These are phyloP conservation scores for Adelognathus sp. DNA, from an alignment of 2,888 invertebrate genomes.

Conservation along the genomic window DNA sequence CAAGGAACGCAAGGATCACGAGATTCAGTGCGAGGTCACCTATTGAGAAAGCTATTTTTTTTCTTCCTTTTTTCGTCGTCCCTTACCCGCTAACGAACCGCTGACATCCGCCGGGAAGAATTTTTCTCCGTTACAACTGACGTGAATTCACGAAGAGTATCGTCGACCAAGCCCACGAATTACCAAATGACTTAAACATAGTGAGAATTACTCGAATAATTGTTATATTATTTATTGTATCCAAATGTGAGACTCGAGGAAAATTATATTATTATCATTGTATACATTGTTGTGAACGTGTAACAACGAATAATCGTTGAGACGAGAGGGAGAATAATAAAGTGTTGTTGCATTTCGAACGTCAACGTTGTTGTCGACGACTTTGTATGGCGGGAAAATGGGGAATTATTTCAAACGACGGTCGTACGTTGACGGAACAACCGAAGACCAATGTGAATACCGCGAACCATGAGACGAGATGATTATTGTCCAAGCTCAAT, in stretches of 20 bases:
- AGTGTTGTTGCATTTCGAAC: slow-evolving; percentile 25
- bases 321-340: slow-evolving; percentile 33
- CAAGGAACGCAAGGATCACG: slow-evolving; percentile 74
- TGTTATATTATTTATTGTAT: slow-evolving; percentile 55
- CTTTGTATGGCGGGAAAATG: neutral
- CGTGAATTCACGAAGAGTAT: too few species aligned
- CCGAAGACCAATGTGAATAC: neutral
- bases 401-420: slow-evolving; percentile 5
- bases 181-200: slow-evolving; percentile 44
- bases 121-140: too few species aligned
- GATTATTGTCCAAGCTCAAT: neutral
- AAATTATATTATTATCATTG: slow-evolving; percentile 15
- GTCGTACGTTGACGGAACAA: neutral
- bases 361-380: neutral
- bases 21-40: slow-evolving; percentile 69
- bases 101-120: too few species aligned
- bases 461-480: neutral
- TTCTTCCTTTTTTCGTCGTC: neutral
- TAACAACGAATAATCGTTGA: slow-evolving; percentile 40
- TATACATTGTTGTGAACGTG: slow-evolving; percentile 52
- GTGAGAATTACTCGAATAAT: slow-evolving; percentile 24
- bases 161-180: too few species aligned
- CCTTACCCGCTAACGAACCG: too few species aligned
- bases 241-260: slow-evolving; percentile 33
- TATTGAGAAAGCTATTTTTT: slow-evolving; percentile 62